Evolutionary conservation across 2,113 vertebrate genomes (phyloP).

Genomic region (Melospiza melodia): DNA sequence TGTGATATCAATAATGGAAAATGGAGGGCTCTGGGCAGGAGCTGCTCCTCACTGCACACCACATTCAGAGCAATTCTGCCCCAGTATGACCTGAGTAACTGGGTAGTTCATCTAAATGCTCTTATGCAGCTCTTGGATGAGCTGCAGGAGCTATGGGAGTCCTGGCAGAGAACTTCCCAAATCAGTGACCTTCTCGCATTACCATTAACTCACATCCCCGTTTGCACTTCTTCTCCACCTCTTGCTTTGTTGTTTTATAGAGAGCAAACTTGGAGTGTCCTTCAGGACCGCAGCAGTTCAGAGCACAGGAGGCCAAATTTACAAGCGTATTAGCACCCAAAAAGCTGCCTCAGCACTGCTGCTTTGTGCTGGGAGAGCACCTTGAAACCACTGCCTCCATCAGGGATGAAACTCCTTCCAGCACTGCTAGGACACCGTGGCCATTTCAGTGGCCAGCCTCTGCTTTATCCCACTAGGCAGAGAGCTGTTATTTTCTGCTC

Average conservation of each 20-base stretch:
- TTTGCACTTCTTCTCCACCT: background rate
- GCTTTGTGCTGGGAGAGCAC: constrained; percentile 14
- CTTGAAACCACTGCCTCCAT: constrained; percentile 12
- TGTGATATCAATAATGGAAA: background rate
- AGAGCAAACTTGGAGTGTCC: background rate
- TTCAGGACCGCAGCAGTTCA: background rate
- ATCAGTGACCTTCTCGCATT: background rate
- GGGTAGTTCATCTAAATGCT: background rate
- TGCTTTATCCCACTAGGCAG: background rate
- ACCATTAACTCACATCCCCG: background rate
- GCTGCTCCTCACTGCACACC: background rate
- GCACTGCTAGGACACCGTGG: background rate
- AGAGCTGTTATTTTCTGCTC: background rate
- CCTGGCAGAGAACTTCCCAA: background rate
- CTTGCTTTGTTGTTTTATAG: constrained; percentile 13
- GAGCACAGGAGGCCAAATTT: background rate
- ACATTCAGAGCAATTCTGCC: background rate
- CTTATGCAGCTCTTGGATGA: background rate
- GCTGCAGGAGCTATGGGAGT: background rate
- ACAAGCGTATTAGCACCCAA: constrained; percentile 13
- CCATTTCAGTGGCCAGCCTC: background rate
- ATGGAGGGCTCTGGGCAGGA: background rate
- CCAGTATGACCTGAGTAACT: background rate
- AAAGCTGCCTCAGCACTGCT: constrained; percentile 52
- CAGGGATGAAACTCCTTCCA: background rate